Conservation (phyloP, 2,888 invertebrate species). For the Temnothorax ravouxi region DNA sequence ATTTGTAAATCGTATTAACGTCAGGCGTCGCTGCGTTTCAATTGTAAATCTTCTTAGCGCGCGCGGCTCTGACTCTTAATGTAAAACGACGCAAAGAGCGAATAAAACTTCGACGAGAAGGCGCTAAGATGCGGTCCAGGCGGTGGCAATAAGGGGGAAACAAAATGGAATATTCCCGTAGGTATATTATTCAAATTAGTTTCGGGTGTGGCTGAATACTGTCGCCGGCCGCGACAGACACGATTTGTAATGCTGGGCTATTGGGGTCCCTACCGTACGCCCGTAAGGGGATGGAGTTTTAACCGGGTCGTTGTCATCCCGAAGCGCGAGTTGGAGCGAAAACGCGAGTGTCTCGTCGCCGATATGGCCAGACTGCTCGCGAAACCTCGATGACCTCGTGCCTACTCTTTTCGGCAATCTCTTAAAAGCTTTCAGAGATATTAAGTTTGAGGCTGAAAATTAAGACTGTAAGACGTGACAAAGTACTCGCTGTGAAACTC, state of each 20-base stretch:
- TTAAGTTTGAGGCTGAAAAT: constrained; percentile 50
- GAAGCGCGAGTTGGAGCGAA: neutral
- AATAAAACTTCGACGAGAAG: constrained; percentile 45
- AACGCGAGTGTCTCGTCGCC: constrained; percentile 31
- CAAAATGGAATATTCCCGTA: constrained; percentile 63
- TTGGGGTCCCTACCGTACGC: constrained; percentile 52
- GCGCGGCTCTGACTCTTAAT: constrained; percentile 19
- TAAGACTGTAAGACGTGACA: constrained; percentile 6
- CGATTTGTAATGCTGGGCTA: constrained; percentile 65
- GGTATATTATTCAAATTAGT: constrained; percentile 76
- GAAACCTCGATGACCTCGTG: neutral
- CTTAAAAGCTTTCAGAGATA: constrained; percentile 56
- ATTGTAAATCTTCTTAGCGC: constrained; percentile 22
- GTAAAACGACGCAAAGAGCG: constrained; percentile 36
- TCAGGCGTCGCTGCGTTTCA: neutral
- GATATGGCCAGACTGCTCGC: constrained; percentile 23
- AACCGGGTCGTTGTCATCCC: constrained; percentile 13
- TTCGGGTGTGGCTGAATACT: constrained; percentile 49
- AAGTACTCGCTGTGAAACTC: constrained; percentile 22
- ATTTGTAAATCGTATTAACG: constrained; percentile 10
- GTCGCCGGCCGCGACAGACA: constrained; percentile 50
- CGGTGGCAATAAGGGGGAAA: neutral
- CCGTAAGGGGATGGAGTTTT: constrained; percentile 57
- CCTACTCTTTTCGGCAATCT: constrained; percentile 31
- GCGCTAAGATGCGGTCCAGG: neutral